Evolutionary conservation across 1,140 invertebrate species (phyloP).

Genomic region (Diploscapter pachys): DNA sequence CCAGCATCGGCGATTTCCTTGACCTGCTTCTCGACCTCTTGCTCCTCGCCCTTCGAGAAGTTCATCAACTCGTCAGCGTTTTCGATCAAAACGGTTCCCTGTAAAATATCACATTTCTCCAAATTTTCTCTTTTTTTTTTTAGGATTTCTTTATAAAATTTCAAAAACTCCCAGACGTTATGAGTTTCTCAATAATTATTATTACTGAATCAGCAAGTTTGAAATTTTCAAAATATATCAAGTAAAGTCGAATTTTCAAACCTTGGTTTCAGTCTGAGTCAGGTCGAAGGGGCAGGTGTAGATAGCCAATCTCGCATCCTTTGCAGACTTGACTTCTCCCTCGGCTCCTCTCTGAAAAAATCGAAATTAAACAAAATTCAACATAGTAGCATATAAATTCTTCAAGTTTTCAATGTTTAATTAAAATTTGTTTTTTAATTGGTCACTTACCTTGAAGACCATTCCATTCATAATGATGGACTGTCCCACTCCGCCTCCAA

Average conservation of each 20-base stretch:
- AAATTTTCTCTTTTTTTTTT: too few species aligned
- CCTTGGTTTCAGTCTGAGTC: slow-evolving; percentile 96
- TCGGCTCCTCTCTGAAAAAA: slow-evolving; percentile 70
- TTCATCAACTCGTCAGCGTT: slow-evolving; percentile 87
- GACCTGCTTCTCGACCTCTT: slow-evolving; percentile 80
- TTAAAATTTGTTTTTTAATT: too few species aligned
- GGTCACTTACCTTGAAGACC: slow-evolving; percentile 74
- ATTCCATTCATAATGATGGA: slow-evolving; percentile 57
- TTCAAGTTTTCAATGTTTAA: too few species aligned
- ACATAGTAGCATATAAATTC: too few species aligned
- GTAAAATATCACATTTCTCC: slow-evolving; percentile 19
- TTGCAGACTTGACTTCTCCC: slow-evolving; percentile 76
- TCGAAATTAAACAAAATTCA: too few species aligned
- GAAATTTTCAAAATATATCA: too few species aligned
- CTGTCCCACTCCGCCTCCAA: slow-evolving; percentile 61
- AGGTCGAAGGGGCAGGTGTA: slow-evolving; percentile 93
- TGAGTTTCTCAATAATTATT: too few species aligned
- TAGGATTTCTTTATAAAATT: too few species aligned
- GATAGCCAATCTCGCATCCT: slow-evolving; percentile 81
- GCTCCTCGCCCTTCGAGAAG: slow-evolving; percentile 91
- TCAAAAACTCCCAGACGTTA: too few species aligned
- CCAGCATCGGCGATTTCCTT: slow-evolving; percentile 87
- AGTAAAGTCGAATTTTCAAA: slow-evolving; percentile 37
- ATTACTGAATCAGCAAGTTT: too few species aligned
- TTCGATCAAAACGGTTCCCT: slow-evolving; percentile 94